phyloP scores from a whole-genome alignment of 1,140 invertebrate species.

The Hermatobates lingyangjiaoensis region DNA sequence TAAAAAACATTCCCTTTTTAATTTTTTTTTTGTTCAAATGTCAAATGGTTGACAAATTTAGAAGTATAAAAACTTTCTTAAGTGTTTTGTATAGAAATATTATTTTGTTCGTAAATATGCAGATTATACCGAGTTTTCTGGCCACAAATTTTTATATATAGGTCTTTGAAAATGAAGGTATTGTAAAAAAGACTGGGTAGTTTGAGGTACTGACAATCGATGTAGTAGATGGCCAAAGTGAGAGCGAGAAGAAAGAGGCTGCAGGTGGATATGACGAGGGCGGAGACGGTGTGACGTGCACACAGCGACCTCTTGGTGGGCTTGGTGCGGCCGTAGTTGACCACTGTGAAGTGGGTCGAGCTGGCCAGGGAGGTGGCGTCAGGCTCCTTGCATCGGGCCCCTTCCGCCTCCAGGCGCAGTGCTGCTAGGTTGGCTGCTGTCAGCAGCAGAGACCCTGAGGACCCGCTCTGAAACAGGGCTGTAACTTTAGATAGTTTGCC shows the following conservation, averaged over 20 bases:
- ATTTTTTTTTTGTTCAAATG: too few species aligned
- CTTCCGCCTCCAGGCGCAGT: conserved; percentile 37
- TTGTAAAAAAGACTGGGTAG: not conserved
- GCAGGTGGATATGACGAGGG: conserved; percentile 58
- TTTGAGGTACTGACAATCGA: conserved; percentile 29
- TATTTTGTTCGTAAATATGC: too few species aligned
- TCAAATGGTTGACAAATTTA: too few species aligned
- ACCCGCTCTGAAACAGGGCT: conserved; percentile 51
- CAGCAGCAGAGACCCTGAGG: conserved; percentile 51
- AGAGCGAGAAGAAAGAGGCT: conserved; percentile 56
- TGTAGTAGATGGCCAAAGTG: conserved; percentile 41
- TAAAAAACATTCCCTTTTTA: too few species aligned
- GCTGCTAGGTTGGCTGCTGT: conserved; percentile 52
- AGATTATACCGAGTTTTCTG: conserved; percentile 20
- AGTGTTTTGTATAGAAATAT: too few species aligned
- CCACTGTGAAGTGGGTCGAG: conserved; percentile 66
- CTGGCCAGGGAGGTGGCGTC: conserved; percentile 56
- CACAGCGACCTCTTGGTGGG: conserved; percentile 39
- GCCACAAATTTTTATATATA: conserved; percentile 4
- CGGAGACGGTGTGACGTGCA: conserved; percentile 44
- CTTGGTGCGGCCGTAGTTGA: conserved; percentile 40
- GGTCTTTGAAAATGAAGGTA: not conserved
- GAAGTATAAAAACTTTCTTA: too few species aligned
- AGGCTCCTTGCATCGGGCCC: conserved; percentile 22
- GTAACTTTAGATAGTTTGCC: too few species aligned